Percentiles rank a stretch among this genome's conserved stretches.
phyloP scores from a whole-genome alignment of 30 jellyfish, hydroid and myxozoan genomes.

The Morbakka virulenta region DNA sequence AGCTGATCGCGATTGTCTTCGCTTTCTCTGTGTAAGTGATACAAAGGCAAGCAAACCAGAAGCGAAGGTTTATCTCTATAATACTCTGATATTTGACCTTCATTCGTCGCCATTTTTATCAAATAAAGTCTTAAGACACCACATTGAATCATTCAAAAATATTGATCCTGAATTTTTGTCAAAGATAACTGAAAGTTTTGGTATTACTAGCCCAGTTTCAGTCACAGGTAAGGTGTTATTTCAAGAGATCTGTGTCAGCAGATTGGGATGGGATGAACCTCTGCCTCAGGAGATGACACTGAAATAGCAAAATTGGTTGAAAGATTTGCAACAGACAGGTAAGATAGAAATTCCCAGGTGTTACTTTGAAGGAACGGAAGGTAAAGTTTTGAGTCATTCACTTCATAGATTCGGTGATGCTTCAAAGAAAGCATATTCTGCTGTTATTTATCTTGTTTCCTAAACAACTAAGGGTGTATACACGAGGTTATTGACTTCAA shows the following conservation, averaged over 20 bases:
- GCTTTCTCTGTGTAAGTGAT: not conserved
- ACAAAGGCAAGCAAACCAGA: not conserved
- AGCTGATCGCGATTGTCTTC: not conserved
- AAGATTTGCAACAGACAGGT: not conserved
- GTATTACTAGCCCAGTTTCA: conserved; percentile 38
- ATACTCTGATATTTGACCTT: not conserved
- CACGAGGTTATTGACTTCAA: no score
- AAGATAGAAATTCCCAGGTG: conserved; percentile 12
- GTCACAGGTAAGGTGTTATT: conserved; percentile 36
- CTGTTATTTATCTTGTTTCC: no score
- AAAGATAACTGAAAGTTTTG: not conserved
- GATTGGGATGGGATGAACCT: conserved; percentile 48
- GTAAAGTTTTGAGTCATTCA: no score
- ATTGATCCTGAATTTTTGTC: not conserved
- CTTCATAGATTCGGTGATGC: conserved; percentile 50
- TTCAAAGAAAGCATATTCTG: no score
- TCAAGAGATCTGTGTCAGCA: conserved; percentile 24
- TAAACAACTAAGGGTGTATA: no score
- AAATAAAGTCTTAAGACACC: not conserved
- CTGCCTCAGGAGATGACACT: conserved; percentile 11
- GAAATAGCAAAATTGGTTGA: conserved; percentile 25
- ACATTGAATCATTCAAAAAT: not conserved
- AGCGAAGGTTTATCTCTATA: not conserved
- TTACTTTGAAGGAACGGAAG: not conserved
- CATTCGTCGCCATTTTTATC: not conserved